These are phyloP conservation scores for Dichetophora obliterata DNA, from an alignment of 2,888 invertebrate genomes.

Conservation along the genomic window DNA sequence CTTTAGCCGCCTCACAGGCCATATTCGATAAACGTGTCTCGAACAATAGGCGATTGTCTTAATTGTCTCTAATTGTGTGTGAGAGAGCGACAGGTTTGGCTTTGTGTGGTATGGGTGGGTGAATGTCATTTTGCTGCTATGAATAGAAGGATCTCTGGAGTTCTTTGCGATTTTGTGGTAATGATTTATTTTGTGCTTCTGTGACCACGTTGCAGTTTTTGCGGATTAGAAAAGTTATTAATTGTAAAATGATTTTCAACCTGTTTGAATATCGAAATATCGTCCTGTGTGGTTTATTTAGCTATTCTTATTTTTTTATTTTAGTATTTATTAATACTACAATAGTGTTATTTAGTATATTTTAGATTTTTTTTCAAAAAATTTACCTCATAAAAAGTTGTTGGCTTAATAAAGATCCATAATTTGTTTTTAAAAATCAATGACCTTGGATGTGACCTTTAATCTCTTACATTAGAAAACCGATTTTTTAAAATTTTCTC, in stretches of 20 bases:
- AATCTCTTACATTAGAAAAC: no score
- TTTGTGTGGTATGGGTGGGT: slow-evolving; percentile 8
- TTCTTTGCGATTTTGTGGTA: neutral
- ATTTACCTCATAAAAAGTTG: no score
- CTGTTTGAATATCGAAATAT: no score
- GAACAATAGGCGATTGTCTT: slow-evolving; percentile 57
- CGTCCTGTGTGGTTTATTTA: neutral
- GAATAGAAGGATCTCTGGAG: neutral
- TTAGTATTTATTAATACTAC: no score
- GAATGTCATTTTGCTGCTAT: slow-evolving; percentile 2
- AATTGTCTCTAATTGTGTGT: slow-evolving; percentile 63
- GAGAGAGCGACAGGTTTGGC: slow-evolving; percentile 20
- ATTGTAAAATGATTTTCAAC: neutral
- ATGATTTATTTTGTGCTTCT: neutral
- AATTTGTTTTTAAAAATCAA: no score
- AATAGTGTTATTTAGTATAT: no score
- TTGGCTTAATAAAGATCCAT: no score
- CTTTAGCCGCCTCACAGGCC: slow-evolving; percentile 16
- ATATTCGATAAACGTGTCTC: slow-evolving; percentile 50
- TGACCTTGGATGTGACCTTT: no score
- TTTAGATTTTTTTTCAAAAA: no score
- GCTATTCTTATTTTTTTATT: no score
- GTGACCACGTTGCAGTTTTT: slow-evolving; percentile 2
- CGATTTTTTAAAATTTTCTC: no score
- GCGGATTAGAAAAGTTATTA: neutral